phyloP scores from a whole-genome alignment of 2,888 invertebrate species.

The Cheilosia vernalis region DNA sequence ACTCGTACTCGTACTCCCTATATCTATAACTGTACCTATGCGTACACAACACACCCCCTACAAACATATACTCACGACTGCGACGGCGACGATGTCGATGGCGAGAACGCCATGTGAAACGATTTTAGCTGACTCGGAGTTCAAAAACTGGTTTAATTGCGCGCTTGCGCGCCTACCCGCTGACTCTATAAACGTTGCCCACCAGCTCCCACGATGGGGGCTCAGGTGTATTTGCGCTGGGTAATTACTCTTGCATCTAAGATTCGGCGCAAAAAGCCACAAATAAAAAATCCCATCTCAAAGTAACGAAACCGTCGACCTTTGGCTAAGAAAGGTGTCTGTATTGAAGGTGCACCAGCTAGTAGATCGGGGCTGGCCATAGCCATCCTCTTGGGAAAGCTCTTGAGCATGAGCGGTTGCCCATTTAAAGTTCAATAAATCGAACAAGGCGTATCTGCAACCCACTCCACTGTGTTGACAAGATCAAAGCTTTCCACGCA shows the following conservation, averaged over 20 bases:
- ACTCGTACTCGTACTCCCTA: slow-evolving; percentile 13
- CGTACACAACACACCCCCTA: slow-evolving; percentile 74
- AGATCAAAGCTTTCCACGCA: slow-evolving; percentile 18
- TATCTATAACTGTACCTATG: slow-evolving; percentile 41
- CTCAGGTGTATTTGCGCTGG: slow-evolving; percentile 66
- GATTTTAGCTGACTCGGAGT: slow-evolving; percentile 53
- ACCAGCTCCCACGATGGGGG: slow-evolving; percentile 11
- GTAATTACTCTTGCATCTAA: slow-evolving; percentile 24
- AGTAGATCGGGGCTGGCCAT: slow-evolving; percentile 10
- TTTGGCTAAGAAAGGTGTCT: slow-evolving; percentile 34
- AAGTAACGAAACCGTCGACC: slow-evolving; percentile 41
- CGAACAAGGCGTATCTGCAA: neutral
- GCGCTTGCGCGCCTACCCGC: slow-evolving; percentile 14
- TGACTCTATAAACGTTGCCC: slow-evolving; percentile 4
- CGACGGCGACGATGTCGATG: slow-evolving; percentile 25
- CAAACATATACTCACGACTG: slow-evolving; percentile 30
- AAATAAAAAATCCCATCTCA: slow-evolving; percentile 5
- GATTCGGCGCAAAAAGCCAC: slow-evolving; percentile 20
- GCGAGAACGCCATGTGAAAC: slow-evolving; percentile 56
- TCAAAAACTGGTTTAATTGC: slow-evolving; percentile 74
- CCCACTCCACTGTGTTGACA: neutral
- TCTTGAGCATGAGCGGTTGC: neutral
- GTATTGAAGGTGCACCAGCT: slow-evolving; percentile 11
- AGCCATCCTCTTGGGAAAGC: slow-evolving; percentile 13
- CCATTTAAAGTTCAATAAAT: slow-evolving; percentile 13